Evolutionary conservation across 2,888 invertebrate species (phyloP), one percentile per base, ranked within the genome.

Genomic region (Baccha elongata): DNA sequence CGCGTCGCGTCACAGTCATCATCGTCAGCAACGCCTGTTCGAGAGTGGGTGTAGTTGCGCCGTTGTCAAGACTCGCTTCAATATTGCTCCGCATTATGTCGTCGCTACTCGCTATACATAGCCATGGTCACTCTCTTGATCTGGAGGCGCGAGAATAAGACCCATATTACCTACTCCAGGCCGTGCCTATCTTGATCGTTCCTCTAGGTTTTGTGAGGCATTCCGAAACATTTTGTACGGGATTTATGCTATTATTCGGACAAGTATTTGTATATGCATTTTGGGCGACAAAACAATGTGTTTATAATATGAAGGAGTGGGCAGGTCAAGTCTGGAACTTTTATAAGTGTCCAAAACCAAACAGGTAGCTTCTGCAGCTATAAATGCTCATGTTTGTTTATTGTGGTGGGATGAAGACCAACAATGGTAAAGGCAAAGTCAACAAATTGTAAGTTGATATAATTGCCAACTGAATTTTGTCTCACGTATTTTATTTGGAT

Each of bases 81-180:
- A 83, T 83, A 83, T 68, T 83, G 83, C 83, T 83, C 83, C 78
- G 83, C 72, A 78, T 83, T 83, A 83, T 83, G 83, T 78, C 83
- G 83, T 78, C 83, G 83, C 72, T 72, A 83, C 72, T n/a, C 3
- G 29, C 29, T 32, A n/a, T n/a, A n/a, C n/a, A n/a, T n/a, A 8
- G 29, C 29, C 83, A 78, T 78, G 78, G 78, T 83, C 83, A 73
- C 53, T 65, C 42, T 40, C 55, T 52, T 52, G 67, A 62, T 40
- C 55, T 52, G 60, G 67, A 62, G 76, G 65, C 62, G 81, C 71
- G 67, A 65, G 76, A 81, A 76, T 81, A 35, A 76, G 60, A 8
- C 13, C 55, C 42, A 29, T 53, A 40, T 29, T 17, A 19, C 26
- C n/a, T 32, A 8, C 46, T 50, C 13, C 23, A 4, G 11, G 23